Evolutionary conservation across 2,113 vertebrate species (phyloP), one percentile per base, ranked within the genome.

Genomic region (Oxyura jamaicensis): DNA sequence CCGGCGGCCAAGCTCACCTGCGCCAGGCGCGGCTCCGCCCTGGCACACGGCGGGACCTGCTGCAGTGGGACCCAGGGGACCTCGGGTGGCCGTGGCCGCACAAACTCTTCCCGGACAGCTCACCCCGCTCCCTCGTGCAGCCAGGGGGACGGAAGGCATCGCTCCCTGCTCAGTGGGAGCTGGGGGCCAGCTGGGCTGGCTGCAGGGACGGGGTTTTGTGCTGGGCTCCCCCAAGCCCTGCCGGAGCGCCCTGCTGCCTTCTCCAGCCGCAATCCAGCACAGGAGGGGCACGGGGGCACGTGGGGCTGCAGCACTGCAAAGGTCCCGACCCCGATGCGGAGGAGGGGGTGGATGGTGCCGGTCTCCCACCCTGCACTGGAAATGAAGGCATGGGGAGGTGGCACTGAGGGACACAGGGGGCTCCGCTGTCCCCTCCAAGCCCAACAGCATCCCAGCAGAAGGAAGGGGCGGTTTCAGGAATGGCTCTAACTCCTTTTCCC

Each of bases 91-190:
- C 59, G 16, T 29, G 39, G 42, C 46, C 55, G 17, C 41, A 16
- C 4, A 22, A 7, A 7, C 18, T 10, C 25, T 52, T 12, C 28
- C 31, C 28, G n/a, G 10, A 8, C 1, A 0, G 13, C 13, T 11
- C 23, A 5, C 35, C 26, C 50, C 1, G 0, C 62, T 39, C 16
- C 22, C 23, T n/a, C 39, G 15, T 8, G 62, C 46, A n/a, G 28
- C 52, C 31, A 26, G 26, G 52, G 73, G 50, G 69, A 56, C 10
- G 21, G 29, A 50, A 56, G 71, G 50, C 17, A 63, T 25, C 68
- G 11, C 39, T 19, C 36, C 25, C 48, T 9, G 68, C 68, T 35
- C 58, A 7, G 58, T 1, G 23, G 0, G 4, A 22, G 60, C 7
- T 35, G 59, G 12, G n/a, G 23, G 59, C n/a, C 59, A 33, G 3